Base-by-base conservation (phyloP, 1,140 invertebrate species). In the Vanessa atalanta region DNA sequence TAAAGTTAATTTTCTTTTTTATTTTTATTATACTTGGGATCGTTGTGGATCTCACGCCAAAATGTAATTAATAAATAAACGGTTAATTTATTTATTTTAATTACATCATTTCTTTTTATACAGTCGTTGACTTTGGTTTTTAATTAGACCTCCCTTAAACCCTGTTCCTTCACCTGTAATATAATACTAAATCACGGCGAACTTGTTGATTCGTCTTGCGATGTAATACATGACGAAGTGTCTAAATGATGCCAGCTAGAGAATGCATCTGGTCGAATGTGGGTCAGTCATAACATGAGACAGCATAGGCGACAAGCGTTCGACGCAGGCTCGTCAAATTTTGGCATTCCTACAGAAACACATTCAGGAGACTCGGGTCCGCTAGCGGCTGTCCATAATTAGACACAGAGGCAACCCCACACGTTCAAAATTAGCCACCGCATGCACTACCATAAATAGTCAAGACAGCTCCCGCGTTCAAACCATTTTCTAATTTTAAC, bases 11-110 rank as follows among this genome's bases (percentile, higher is more conserved):
- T 92, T 89, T 88, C 85, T 92, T 92, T 90, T 91, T 90, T 91
- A 91, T 92, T 91, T 92, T 91, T 91, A 89, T 89, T 90, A 92
- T 90, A 91, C 87, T 87, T 86, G 89, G 85, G 89, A 89, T 91
- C 90, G 87, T 92, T 90, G 87, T 91, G 89, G 90, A 91, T 91
- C 89, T 90, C 88, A 90, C 83, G 87, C 90, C 88, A 90, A 88
- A 80, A 90, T 92, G 90, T 92, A 91, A 91, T 92, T 92, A 92
- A 92, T 92, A 92, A 92, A 92, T 92, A 92, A 92, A 92, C 89
- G 87, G 88, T 91, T 92, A 92, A 91, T 92, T 91, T 91, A 91
- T 92, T 92, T 91, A 91, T 91, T 92, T 90, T 90, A 93, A 93
- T 93, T 91, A 93, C 90, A 91, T 89, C 79, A 90, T 92, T 92